Evolutionary conservation across 1,140 invertebrate genomes (phyloP).

Genomic region (Laodelphax striatellus): DNA sequence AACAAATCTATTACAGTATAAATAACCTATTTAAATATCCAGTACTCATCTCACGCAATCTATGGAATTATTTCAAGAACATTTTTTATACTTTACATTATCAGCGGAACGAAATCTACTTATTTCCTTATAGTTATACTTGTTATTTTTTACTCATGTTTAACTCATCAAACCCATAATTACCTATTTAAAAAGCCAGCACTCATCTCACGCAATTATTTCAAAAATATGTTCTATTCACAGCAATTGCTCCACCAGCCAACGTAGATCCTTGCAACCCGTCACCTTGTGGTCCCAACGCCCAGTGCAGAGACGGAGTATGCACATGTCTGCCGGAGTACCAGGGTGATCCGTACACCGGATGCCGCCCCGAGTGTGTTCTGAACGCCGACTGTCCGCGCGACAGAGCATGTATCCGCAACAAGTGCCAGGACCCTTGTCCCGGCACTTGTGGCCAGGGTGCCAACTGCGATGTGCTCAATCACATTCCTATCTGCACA

Average conservation of each 20-base stretch:
- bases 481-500: constrained; percentile 57
- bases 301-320: constrained; percentile 55
- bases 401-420: constrained; percentile 59
- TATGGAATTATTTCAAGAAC: no score
- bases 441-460: constrained; percentile 60
- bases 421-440: constrained; percentile 64
- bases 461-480: constrained; percentile 58
- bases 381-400: constrained; percentile 58
- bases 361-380: constrained; percentile 60
- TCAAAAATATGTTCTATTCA: no score
- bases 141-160: no score
- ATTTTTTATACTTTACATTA: no score
- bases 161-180: no score
- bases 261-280: constrained; percentile 52
- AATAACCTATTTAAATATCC: no score
- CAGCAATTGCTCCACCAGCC: not conserved
- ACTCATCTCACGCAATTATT: no score
- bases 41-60: no score
- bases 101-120: no score
- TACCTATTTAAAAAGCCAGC: no score
- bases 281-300: constrained; percentile 63
- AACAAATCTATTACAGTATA: no score
- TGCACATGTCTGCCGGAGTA: constrained; percentile 60
- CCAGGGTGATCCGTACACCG: constrained; percentile 59
- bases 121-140: no score